Conservation (phyloP, 2,888 invertebrate genomes). For the Meteorus colon region DNA sequence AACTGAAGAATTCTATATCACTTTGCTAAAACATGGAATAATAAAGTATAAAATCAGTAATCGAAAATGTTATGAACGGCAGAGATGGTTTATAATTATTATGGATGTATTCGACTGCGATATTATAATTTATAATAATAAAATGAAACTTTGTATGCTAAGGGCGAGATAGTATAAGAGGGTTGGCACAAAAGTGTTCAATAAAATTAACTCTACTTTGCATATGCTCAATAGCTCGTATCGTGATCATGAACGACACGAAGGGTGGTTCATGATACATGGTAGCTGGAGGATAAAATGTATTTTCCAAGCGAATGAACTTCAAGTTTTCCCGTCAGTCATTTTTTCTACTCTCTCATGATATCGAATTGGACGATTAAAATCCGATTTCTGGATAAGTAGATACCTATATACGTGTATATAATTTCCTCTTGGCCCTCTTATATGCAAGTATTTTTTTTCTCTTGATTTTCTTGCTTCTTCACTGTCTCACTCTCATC, state of each 20-base stretch:
- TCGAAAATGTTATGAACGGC: background rate
- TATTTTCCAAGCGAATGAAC: slow-evolving; percentile 30
- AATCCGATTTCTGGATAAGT: slow-evolving; percentile 28
- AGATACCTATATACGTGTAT: background rate
- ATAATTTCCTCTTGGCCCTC: slow-evolving; percentile 9
- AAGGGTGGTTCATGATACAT: slow-evolving; percentile 7
- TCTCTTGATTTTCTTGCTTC: background rate
- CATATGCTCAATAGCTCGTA: slow-evolving; percentile 64
- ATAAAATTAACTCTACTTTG: slow-evolving; percentile 67
- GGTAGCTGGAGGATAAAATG: slow-evolving; percentile 12
- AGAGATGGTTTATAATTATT: background rate
- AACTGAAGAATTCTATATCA: background rate
- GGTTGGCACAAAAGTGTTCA: slow-evolving; percentile 58
- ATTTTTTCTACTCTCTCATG: background rate
- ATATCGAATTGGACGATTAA: slow-evolving; percentile 38
- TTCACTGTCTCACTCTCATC: background rate
- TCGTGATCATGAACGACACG: slow-evolving; percentile 45
- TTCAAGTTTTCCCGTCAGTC: slow-evolving; percentile 3
- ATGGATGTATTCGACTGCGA: background rate
- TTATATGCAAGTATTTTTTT: background rate
- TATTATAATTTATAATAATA: slow-evolving; percentile 48
- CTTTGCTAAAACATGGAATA: background rate
- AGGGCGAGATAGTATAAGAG: slow-evolving; percentile 33
- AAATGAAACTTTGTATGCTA: slow-evolving; percentile 56
- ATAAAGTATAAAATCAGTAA: background rate